phyloP scores from a whole-genome alignment of 2,797 vertebrate genomes.

The Momotus momota region DNA sequence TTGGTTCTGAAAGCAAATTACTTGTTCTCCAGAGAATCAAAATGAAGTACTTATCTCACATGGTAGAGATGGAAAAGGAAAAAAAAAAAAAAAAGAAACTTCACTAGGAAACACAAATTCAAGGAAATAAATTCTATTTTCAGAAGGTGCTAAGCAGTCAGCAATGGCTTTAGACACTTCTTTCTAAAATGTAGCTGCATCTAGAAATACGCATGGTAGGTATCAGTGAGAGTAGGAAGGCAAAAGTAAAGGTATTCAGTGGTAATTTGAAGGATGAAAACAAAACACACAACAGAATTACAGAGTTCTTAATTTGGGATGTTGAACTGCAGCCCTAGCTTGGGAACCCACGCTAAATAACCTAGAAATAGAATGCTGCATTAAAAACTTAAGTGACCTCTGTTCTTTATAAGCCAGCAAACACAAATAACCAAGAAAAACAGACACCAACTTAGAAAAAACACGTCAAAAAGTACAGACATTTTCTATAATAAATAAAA shows the following conservation, averaged over 20 bases:
- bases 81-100: background rate
- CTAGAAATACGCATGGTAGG: background rate
- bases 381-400: background rate
- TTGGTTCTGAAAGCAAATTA: background rate
- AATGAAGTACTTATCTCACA: background rate
- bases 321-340: background rate
- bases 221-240: background rate
- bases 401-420: background rate
- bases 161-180: background rate
- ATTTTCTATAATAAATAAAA: background rate
- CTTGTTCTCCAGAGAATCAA: background rate
- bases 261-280: background rate
- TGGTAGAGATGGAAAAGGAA: background rate
- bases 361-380: background rate
- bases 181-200: background rate
- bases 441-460: background rate
- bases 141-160: background rate
- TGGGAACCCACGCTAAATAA: background rate
- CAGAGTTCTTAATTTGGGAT: background rate
- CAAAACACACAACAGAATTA: background rate
- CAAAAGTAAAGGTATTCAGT: background rate
- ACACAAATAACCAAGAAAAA: background rate
- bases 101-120: background rate
- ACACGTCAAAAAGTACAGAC: background rate
- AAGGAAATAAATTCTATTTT: background rate